These are phyloP conservation scores for Leptocoma aspasia DNA, from an alignment of 2,113 vertebrate genomes.

Conservation along the genomic window DNA sequence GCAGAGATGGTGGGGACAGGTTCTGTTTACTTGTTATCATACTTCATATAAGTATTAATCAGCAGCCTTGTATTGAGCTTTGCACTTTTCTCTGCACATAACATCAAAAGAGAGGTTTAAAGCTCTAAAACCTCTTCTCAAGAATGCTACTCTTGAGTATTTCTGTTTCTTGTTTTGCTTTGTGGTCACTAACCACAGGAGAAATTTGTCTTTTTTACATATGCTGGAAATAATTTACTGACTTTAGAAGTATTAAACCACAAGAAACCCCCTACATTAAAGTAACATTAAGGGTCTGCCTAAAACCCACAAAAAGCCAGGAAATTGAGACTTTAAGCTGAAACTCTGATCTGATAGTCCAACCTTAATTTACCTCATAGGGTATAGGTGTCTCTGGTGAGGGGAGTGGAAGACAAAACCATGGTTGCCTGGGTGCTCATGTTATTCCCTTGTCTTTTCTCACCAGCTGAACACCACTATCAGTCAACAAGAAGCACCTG, in stretches of 20 bases:
- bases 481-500: not conserved
- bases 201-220: slow-evolving; percentile 79
- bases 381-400: not conserved
- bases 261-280: slow-evolving; percentile 63
- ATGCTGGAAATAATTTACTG: slow-evolving; percentile 80
- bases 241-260: slow-evolving; percentile 80
- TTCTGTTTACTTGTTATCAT: slow-evolving; percentile 29
- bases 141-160: slow-evolving; percentile 49
- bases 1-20: not conserved
- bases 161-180: slow-evolving; percentile 80
- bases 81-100: not conserved
- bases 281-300: slow-evolving; percentile 69
- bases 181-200: slow-evolving; percentile 77
- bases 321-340: slow-evolving; percentile 72
- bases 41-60: slow-evolving; percentile 26
- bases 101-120: slow-evolving; percentile 69
- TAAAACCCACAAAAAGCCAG: slow-evolving; percentile 71
- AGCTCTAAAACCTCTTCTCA: slow-evolving; percentile 62
- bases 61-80: slow-evolving; percentile 2
- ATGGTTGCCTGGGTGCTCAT: not conserved
- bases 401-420: not conserved
- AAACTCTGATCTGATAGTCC: slow-evolving; percentile 59
- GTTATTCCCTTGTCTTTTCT: not conserved
- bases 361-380: slow-evolving; percentile 32
- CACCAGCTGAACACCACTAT: not conserved